phyloP scores from a whole-genome alignment of 2,888 invertebrate species.

The Theretra japonica region DNA sequence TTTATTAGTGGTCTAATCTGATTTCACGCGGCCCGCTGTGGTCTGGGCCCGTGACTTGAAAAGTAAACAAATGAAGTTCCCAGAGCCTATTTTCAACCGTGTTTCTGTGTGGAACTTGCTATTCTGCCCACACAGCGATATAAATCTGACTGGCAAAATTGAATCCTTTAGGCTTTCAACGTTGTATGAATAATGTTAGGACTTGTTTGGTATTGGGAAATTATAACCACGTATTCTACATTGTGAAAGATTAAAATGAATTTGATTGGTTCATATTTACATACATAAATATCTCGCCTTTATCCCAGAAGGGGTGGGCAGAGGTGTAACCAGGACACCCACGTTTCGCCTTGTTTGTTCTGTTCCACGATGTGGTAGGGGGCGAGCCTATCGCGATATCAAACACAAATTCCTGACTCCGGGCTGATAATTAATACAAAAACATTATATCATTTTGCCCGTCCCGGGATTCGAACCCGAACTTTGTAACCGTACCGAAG shows the following conservation, averaged over 20 bases:
- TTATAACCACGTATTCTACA: background rate
- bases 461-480: no score
- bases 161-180: background rate
- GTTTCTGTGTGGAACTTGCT: conserved; percentile 23
- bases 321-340: no score
- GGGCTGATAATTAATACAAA: no score
- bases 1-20: conserved; percentile 79
- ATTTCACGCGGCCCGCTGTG: conserved; percentile 70
- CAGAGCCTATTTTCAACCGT: conserved; percentile 37
- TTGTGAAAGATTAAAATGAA: background rate
- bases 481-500: no score
- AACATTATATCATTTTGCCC: no score
- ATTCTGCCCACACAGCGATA: background rate
- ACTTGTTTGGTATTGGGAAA: background rate
- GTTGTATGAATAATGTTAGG: background rate
- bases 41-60: conserved; percentile 67
- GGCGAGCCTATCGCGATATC: no score
- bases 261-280: no score
- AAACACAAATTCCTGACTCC: no score
- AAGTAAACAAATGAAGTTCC: conserved; percentile 63
- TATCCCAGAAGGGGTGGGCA: no score
- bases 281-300: no score
- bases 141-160: background rate
- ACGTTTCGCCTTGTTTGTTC: no score
- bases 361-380: no score